Conservation (phyloP, 2,113 vertebrate species). For the Rallus limicola region DNA sequence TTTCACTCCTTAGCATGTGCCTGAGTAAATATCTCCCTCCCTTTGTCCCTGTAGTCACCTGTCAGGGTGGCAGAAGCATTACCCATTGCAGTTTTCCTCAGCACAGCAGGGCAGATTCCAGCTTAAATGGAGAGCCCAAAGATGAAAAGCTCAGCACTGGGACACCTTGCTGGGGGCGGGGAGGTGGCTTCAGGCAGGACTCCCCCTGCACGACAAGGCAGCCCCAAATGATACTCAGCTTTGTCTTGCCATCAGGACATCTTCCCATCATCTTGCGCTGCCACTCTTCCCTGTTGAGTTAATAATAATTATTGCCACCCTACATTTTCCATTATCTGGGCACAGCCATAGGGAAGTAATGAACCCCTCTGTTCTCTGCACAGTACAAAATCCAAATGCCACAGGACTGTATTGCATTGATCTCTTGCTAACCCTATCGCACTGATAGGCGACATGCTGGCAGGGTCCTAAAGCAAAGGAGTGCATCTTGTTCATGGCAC, state of each 20-base stretch:
- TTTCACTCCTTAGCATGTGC: neutral
- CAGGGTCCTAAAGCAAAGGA: neutral
- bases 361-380: neutral
- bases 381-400: neutral
- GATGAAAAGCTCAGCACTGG: neutral
- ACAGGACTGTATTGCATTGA: neutral
- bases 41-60: neutral
- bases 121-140: neutral
- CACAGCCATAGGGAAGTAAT: neutral
- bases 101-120: neutral
- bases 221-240: accelerated
- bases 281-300: neutral
- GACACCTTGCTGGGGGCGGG: neutral
- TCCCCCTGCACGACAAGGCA: neutral
- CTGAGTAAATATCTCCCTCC: neutral
- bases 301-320: neutral
- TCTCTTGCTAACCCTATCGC: neutral
- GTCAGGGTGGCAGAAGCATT: neutral
- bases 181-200: neutral
- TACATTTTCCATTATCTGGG: neutral
- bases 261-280: neutral
- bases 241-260: neutral
- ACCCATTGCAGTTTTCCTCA: neutral
- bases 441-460: neutral
- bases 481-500: neutral